A percentile compares a stretch with the other conserved stretches of the same genome.
These are phyloP conservation scores for Axinella damicornis DNA, from an alignment of 37 sponge, comb jelly and placozoan species.

Conservation along the genomic window DNA sequence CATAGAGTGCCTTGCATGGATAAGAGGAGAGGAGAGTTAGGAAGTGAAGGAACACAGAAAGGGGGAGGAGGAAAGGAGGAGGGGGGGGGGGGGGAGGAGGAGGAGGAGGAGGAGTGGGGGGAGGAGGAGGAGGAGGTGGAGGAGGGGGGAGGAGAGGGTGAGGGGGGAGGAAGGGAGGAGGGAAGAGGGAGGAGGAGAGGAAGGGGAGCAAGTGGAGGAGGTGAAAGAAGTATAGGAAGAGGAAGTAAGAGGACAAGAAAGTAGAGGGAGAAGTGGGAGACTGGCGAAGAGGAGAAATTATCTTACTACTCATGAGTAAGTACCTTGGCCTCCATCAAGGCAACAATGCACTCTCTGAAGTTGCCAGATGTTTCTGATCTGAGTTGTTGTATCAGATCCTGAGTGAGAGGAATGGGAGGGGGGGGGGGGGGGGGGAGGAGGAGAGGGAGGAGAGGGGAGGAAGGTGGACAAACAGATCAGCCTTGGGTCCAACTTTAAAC, in stretches of 20 bases:
- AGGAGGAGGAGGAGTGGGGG: background rate
- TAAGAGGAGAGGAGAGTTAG: too few species aligned
- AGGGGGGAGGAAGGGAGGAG: background rate
- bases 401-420: background rate
- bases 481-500: too few species aligned
- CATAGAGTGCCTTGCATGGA: conserved; percentile 11
- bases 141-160: background rate
- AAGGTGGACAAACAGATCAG: too few species aligned
- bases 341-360: conserved; percentile 74
- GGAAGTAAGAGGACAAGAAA: background rate
- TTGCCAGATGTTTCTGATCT: conserved; percentile 95
- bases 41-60: too few species aligned
- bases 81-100: background rate
- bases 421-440: too few species aligned
- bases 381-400: conserved; percentile 90
- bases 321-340: conserved; percentile 73
- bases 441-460: too few species aligned
- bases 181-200: background rate
- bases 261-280: background rate
- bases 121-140: background rate
- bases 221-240: too few species aligned
- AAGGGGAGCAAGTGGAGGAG: background rate
- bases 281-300: too few species aligned
- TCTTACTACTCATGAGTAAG: too few species aligned
- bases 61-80: too few species aligned